Base-by-base conservation (phyloP, 2,113 vertebrate genomes). In the Callopanchax toddi region DNA sequence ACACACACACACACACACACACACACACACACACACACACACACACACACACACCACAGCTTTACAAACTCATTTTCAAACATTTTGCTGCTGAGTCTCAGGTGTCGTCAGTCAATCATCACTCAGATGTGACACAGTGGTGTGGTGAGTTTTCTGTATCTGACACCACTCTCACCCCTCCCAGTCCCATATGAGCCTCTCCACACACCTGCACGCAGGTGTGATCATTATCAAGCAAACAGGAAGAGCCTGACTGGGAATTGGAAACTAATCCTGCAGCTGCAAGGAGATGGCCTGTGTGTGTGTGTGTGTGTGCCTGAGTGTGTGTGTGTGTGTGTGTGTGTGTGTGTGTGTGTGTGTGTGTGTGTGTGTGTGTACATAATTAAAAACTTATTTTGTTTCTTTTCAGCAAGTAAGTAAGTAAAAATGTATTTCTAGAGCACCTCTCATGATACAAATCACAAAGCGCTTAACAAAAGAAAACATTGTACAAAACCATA, bases 131-230 rank as follows among this genome's bases (percentile, higher is more conserved):
- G 71, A 69, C 72, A 67, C 18, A 74, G 74, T 46, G 37, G 37
- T 37, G 64, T 49, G 21, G 50, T 67, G 29, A 67, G 63, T n/a
- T 49, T 74, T 65, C 43, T 73, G 56, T 55, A 72, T 50, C 74
- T 52, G 78, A 85, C 75, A 78, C 79, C 63, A 70, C 60, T 13
- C 49, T 51, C 70, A 62, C 74, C 78, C 78, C 67, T 55, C 76
- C 67, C 73, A 37, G 44, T 65, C 76, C 67, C 74, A 71, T 67
- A 46, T 58, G 71, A 84, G 71, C 70, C 74, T 74, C 75, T 67
- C 66, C 74, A 85, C 84, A 90, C 89, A 92, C 91, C 89, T 91
- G 88, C 80, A 74, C 83, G 77, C 88, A 91, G 91, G 89, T 91
- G 88, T 87, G 89, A 89, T 90, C 86, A 80, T 81, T 89, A 87